Conservation (phyloP, 1,140 invertebrate genomes). For the Penaeus japonicus region DNA sequence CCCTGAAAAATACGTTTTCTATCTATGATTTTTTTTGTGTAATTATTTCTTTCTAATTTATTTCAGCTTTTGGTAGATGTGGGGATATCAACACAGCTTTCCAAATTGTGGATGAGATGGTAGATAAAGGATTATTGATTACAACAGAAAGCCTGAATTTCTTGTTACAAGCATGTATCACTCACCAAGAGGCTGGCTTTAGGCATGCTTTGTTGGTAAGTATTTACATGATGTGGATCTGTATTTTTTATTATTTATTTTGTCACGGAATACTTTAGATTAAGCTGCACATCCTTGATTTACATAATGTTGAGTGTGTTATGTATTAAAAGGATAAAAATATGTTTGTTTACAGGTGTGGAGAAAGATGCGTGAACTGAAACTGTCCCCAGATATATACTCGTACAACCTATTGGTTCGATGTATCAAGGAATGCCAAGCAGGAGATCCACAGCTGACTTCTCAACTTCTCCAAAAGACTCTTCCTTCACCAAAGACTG, state of each 20-base stretch:
- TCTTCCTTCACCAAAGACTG: neutral
- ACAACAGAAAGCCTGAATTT: slow-evolving; percentile 74
- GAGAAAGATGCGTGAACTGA: slow-evolving; percentile 77
- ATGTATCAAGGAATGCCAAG: slow-evolving; percentile 78
- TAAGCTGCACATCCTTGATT: slow-evolving; percentile 48
- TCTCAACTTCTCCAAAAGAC: slow-evolving; percentile 23
- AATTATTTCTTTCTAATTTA: neutral
- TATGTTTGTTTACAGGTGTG: slow-evolving; percentile 70
- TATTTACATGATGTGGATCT: neutral
- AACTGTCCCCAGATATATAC: slow-evolving; percentile 74
- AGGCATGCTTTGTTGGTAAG: slow-evolving; percentile 75
- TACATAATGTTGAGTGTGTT: neutral
- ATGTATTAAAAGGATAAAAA: neutral
- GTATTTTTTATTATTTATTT: neutral
- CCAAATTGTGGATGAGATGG: slow-evolving; percentile 84
- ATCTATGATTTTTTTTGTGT: too few relatives aligned
- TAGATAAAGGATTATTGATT: slow-evolving; percentile 62
- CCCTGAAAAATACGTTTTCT: too few relatives aligned
- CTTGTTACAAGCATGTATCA: slow-evolving; percentile 82
- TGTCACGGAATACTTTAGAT: neutral
- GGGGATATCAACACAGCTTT: slow-evolving; percentile 80
- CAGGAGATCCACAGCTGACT: slow-evolving; percentile 71
- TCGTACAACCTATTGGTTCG: slow-evolving; percentile 84
- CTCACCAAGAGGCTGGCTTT: slow-evolving; percentile 80
- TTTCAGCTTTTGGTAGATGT: slow-evolving; percentile 81